A percentile compares a stretch with the other conserved stretches of the same genome.
Evolutionary conservation across 2,113 vertebrate species (phyloP).

Genomic region (Nibea coibor): DNA sequence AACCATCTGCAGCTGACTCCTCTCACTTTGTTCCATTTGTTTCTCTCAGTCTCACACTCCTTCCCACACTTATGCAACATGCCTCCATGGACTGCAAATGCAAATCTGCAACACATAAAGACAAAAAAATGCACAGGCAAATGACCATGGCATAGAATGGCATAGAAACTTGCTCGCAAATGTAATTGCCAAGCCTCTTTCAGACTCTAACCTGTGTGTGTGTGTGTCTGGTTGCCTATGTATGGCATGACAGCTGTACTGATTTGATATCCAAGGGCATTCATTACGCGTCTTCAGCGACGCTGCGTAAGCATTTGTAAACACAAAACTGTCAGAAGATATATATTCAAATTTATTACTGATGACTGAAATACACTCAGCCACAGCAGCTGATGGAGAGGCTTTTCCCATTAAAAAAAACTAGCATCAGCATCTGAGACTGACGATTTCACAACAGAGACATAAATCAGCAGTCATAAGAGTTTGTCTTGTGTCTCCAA

Average conservation of each 20-base stretch:
- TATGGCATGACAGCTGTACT: slow-evolving; percentile 35
- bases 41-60: not conserved
- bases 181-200: not conserved
- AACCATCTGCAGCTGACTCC: slow-evolving; percentile 33
- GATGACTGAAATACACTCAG: slow-evolving; percentile 44
- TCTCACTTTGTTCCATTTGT: slow-evolving; percentile 4
- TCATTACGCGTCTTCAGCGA: slow-evolving; percentile 22
- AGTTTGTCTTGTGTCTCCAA: slow-evolving; percentile 1
- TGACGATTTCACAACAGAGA: not conserved
- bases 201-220: slow-evolving; percentile 26
- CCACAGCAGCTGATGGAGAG: slow-evolving; percentile 35
- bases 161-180: not conserved
- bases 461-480: slow-evolving; percentile 22
- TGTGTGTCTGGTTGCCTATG: slow-evolving; percentile 23
- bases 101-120: not conserved
- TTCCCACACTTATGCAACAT: slow-evolving; percentile 27
- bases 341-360: slow-evolving; percentile 48
- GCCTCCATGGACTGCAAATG: not conserved
- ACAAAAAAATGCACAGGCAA: not conserved
- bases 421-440: slow-evolving; percentile 6
- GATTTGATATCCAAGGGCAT: slow-evolving; percentile 46
- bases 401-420: slow-evolving; percentile 12
- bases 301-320: slow-evolving; percentile 40
- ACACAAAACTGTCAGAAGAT: slow-evolving; percentile 57
- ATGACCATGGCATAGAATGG: slow-evolving; percentile 1